phyloP scores from a whole-genome alignment of 2,113 vertebrate genomes.

The Podilymbus podiceps region DNA sequence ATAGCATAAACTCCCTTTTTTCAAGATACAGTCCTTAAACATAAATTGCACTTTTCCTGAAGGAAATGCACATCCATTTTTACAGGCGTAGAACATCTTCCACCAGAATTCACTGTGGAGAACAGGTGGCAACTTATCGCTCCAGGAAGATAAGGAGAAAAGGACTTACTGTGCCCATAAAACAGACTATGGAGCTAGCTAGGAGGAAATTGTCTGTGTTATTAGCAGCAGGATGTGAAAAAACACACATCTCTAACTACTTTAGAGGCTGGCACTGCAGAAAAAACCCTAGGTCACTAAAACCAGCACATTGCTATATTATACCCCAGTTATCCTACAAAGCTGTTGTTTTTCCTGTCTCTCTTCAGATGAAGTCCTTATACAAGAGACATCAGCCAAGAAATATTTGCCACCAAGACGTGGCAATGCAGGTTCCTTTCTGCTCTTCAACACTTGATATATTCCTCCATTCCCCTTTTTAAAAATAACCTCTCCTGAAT shows the following conservation, averaged over 20 bases:
- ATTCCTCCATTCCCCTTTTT: not conserved
- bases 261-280: not conserved
- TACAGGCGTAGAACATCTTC: not conserved
- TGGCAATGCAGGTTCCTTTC: not conserved
- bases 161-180: not conserved
- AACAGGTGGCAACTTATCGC: not conserved
- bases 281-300: not conserved
- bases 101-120: not conserved
- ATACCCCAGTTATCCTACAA: not conserved
- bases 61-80: not conserved
- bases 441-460: not conserved
- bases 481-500: not conserved
- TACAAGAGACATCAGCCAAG: not conserved
- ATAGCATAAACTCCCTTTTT: not conserved
- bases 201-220: conserved; percentile 23
- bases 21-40: not conserved
- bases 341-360: not conserved
- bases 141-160: not conserved
- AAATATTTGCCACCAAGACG: not conserved
- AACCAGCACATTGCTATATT: not conserved
- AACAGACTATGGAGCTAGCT: not conserved
- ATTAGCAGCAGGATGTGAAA: conserved; percentile 40
- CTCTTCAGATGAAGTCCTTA: not conserved
- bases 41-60: not conserved
- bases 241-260: not conserved